Base-by-base conservation (phyloP, 2,888 invertebrate species). In the Melieria crassipennis region DNA sequence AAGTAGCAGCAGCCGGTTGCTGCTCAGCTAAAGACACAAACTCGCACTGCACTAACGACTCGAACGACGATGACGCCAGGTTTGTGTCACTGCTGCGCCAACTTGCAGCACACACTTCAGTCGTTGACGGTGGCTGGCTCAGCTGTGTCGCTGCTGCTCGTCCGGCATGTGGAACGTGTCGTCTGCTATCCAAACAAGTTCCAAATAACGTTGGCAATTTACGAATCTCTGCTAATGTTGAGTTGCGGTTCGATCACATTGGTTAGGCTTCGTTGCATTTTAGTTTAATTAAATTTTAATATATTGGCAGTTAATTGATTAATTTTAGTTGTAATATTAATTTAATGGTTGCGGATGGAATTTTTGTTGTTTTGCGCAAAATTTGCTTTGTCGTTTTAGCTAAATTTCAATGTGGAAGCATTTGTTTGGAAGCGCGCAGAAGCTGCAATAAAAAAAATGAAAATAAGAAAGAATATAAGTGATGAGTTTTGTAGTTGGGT, bases 351-450 rank as follows among this genome's bases (percentile, higher is more conserved):
- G 71, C 64, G 71, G 71, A 71, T 71, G 71, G 71, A 63, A 62
- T 67, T 62, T 63, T 62, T 52, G 52, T 52, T 52, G 11, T 5
- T 9, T 52, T 52, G 52, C 10, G 11, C 11, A 5, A n/a, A 52
- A 52, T 9, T 52, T 52, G 46, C 10, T 66, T 66, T 66, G 60
- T 13, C 55, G 56, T 55, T 46, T 65, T 46, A 58, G 60, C n/a
- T 42, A 58, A 42, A 11, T 30, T 60, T 60, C n/a, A 63, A 30
- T 57, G 64, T 71, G 72, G 72, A 72, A 72, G 72, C 72, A 65
- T 56, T 45, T 42, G 43, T 43, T 72, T 48, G 52, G 52, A 61
- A 65, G 65, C 65, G 62, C 69, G 30, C 30, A 30, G 72, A 60
- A 69, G 69, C 72, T 72, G 72, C 52, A 63, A 67, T n/a, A 1